Percentiles rank a stretch among this genome's conserved stretches.
phyloP scores from a whole-genome alignment of 2,888 invertebrate genomes.

The Dilophus febrilis region DNA sequence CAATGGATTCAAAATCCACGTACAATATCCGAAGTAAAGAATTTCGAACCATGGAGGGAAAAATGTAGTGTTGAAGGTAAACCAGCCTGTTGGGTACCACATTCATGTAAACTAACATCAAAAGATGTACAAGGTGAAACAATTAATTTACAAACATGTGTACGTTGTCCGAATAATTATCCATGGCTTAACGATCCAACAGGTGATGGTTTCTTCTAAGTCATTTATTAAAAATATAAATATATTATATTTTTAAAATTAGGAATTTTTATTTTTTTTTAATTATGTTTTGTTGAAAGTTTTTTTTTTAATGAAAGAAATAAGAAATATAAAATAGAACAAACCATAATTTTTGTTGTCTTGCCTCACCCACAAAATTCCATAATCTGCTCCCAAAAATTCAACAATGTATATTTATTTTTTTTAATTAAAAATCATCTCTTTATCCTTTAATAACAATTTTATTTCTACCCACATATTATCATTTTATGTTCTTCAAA shows the following conservation, averaged over 20 bases:
- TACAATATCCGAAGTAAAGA: slow-evolving; percentile 68
- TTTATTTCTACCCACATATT: too few species aligned
- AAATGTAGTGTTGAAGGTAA: slow-evolving; percentile 76
- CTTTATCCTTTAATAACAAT: too few species aligned
- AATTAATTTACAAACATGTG: slow-evolving; percentile 81
- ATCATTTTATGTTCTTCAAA: too few species aligned
- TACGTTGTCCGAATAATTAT: slow-evolving; percentile 85
- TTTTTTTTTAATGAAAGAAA: too few species aligned
- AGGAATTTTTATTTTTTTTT: slow-evolving; percentile 7
- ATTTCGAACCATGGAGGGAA: slow-evolving; percentile 89
- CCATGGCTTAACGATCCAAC: slow-evolving; percentile 87
- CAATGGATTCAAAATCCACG: slow-evolving; percentile 91
- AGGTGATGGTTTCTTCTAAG: slow-evolving; percentile 59
- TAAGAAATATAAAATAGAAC: too few species aligned
- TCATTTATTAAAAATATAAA: too few species aligned
- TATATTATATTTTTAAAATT: slow-evolving; percentile 14
- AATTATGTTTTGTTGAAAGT: slow-evolving; percentile 7
- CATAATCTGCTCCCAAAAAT: too few species aligned
- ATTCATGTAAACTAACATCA: slow-evolving; percentile 78
- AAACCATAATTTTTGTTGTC: too few species aligned
- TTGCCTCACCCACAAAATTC: too few species aligned
- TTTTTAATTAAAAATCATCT: too few species aligned
- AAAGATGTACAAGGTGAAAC: slow-evolving; percentile 91
- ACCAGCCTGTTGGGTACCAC: slow-evolving; percentile 75
- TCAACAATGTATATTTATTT: too few species aligned